Evolutionary conservation across 2,797 vertebrate genomes (phyloP).

Genomic region (Todus mexicanus): DNA sequence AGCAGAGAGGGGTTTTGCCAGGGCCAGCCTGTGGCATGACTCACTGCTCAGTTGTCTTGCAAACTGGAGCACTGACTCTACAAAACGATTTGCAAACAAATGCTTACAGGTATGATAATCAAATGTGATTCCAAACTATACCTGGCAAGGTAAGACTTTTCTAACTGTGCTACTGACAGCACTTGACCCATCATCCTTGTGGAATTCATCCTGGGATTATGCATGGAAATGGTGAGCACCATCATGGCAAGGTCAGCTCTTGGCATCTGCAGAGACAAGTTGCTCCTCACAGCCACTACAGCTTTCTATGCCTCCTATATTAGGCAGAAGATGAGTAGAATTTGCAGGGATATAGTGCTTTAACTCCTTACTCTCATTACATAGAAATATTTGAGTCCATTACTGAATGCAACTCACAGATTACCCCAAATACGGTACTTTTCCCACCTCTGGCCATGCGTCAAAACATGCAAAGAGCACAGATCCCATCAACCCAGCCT

Average conservation of each 20-base stretch:
- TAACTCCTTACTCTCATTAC: neutral
- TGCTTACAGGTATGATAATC: neutral
- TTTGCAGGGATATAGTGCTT: neutral
- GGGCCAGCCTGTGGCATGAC: neutral
- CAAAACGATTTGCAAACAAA: neutral
- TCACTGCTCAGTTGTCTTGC: neutral
- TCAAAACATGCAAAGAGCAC: neutral
- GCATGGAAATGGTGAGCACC: accelerated
- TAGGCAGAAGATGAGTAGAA: neutral
- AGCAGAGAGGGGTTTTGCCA: neutral
- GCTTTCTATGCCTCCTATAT: neutral
- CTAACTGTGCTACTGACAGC: neutral
- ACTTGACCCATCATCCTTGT: neutral
- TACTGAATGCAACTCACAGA: accelerated
- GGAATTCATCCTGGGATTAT: accelerated
- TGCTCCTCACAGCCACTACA: neutral
- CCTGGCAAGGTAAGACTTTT: neutral
- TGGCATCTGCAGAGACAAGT: neutral
- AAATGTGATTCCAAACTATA: neutral
- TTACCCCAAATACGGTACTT: neutral
- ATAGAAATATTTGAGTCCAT: neutral
- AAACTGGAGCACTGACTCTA: neutral
- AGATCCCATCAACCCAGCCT: neutral
- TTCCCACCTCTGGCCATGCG: neutral
- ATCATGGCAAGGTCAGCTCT: neutral